A percentile compares a stretch with the other conserved stretches of the same genome.
These are phyloP conservation scores for Athrips mouffetella DNA, from an alignment of 2,888 invertebrate species.

Conservation along the genomic window DNA sequence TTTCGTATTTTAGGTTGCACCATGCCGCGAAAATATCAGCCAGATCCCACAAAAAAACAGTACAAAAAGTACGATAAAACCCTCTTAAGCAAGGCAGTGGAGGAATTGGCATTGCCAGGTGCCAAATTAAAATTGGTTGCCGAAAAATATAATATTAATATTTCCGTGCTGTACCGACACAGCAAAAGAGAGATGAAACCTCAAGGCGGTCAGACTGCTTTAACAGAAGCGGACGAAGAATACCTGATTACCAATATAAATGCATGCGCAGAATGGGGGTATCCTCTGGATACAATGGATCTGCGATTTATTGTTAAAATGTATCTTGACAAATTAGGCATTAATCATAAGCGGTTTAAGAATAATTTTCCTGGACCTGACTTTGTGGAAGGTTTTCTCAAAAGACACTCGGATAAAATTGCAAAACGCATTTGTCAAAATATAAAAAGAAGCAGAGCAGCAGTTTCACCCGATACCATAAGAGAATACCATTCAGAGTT, in stretches of 20 bases:
- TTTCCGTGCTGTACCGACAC: constrained; percentile 23
- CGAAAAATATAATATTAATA: too few species aligned
- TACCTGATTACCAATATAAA: constrained; percentile 22
- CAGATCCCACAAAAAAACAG: too few species aligned
- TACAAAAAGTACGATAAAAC: too few species aligned
- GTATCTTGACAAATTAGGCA: constrained; percentile 17
- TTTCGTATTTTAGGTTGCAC: too few species aligned
- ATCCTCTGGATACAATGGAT: constrained; percentile 21
- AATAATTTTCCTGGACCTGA: constrained; percentile 26
- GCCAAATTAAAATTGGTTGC: too few species aligned
- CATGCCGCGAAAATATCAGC: too few species aligned
- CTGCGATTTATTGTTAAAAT: constrained; percentile 16
- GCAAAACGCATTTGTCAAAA: constrained; percentile 28
- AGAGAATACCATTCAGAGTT: constrained; percentile 23
- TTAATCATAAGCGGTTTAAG: constrained; percentile 22
- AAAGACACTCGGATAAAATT: constrained; percentile 26
- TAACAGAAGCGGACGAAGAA: constrained; percentile 16
- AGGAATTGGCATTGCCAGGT: too few species aligned
- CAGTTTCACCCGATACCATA: constrained; percentile 22
- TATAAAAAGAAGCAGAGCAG: constrained; percentile 28
- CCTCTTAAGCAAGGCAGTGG: too few species aligned
- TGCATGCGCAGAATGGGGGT: constrained; percentile 23
- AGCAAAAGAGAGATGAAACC: constrained; percentile 18
- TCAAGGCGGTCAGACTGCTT: constrained; percentile 23
- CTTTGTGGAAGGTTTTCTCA: constrained; percentile 25